Evolutionary conservation across 2,888 invertebrate genomes (phyloP).

Genomic region (Physocephala rufipes): DNA sequence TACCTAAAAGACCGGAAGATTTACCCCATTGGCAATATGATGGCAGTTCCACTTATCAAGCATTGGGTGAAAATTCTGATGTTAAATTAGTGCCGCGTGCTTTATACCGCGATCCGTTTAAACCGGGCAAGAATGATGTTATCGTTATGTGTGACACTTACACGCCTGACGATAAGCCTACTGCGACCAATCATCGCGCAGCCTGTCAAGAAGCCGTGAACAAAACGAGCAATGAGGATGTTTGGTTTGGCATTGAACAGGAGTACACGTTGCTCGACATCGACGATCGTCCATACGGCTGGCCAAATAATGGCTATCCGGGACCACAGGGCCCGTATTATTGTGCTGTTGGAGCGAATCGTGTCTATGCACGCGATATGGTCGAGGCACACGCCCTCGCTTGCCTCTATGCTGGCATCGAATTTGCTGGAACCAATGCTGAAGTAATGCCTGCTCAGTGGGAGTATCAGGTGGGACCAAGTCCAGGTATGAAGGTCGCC

Average conservation of each 20-base stretch:
- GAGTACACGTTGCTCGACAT: constrained; percentile 69
- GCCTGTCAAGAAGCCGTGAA: constrained; percentile 68
- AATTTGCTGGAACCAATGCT: constrained; percentile 80
- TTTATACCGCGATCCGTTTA: constrained; percentile 82
- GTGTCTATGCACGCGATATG: constrained; percentile 80
- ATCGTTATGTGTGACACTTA: constrained; percentile 81
- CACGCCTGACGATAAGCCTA: constrained; percentile 67
- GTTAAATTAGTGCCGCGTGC: constrained; percentile 78
- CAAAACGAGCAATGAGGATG: constrained; percentile 71
- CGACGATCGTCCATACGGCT: constrained; percentile 74
- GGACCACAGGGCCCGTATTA: constrained; percentile 81
- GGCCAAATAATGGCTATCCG: constrained; percentile 76
- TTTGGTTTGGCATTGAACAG: constrained; percentile 80
- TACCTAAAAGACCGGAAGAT: constrained; percentile 71
- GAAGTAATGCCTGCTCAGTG: constrained; percentile 84
- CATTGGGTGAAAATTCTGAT: constrained; percentile 74
- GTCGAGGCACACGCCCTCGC: constrained; percentile 76
- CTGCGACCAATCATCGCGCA: constrained; percentile 67
- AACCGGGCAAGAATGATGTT: constrained; percentile 74
- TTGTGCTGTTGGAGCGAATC: constrained; percentile 81
- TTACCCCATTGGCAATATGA: constrained; percentile 80
- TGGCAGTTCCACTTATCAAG: constrained; percentile 76
- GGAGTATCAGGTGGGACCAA: constrained; percentile 74
- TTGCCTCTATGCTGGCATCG: constrained; percentile 81
- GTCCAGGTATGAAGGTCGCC: constrained; percentile 69